Conservation (phyloP, 2,888 invertebrate genomes). For the Caenorhabditis sulstoni region DNA sequence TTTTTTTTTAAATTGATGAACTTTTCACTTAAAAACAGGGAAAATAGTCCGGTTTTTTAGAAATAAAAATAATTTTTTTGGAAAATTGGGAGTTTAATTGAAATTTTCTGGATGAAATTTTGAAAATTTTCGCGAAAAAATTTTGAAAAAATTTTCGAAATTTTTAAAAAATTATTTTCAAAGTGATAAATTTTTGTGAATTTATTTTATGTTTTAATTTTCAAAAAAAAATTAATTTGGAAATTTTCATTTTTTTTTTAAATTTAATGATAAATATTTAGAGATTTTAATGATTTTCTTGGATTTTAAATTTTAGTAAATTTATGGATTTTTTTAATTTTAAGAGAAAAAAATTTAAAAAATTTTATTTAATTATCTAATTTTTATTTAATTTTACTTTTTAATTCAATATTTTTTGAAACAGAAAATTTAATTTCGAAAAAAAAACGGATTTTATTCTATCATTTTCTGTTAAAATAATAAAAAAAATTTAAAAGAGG, state of each 20-base stretch:
- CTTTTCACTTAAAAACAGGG: too few species aligned
- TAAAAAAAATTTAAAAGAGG: too few species aligned
- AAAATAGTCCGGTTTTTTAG: too few species aligned
- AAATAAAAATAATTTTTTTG: background rate
- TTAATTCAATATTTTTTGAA: background rate
- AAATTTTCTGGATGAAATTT: background rate
- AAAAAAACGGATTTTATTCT: too few species aligned
- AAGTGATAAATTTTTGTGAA: background rate
- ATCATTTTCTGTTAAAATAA: too few species aligned
- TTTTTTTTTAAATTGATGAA: too few species aligned
- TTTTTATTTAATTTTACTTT: background rate
- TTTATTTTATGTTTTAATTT: background rate
- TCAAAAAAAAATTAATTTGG: too few species aligned
- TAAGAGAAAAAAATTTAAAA: too few species aligned
- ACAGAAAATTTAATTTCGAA: slow-evolving; percentile 2
- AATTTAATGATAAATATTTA: too few species aligned
- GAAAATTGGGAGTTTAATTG: background rate
- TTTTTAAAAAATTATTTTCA: slow-evolving; percentile 2
- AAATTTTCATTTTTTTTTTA: background rate
- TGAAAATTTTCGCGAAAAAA: background rate
- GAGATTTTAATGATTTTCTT: too few species aligned
- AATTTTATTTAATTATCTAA: background rate
- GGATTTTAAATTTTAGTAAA: background rate
- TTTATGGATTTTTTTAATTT: background rate
- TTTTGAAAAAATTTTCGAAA: slow-evolving; percentile 1